Evolutionary conservation across 2,113 vertebrate genomes (phyloP).

Genomic region (Entosphenus tridentatus): DNA sequence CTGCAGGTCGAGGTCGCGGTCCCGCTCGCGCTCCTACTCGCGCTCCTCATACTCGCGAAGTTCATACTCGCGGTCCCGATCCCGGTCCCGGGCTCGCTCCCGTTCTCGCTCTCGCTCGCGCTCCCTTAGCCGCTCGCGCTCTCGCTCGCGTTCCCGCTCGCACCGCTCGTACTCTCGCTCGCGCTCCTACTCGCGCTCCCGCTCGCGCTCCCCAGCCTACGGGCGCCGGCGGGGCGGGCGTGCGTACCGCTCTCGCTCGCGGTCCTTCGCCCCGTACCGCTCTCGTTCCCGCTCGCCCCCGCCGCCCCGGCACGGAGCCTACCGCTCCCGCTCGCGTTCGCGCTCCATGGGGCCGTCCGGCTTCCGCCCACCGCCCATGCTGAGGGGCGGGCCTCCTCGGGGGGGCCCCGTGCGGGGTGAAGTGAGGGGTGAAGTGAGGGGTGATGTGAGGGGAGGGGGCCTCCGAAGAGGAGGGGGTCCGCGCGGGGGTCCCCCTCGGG

Average conservation of each 20-base stretch:
- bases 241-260: neutral
- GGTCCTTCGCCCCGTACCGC: constrained; percentile 8
- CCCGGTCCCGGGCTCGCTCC: constrained; percentile 60
- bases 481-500: neutral
- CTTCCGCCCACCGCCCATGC: too few relatives aligned
- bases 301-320: too few relatives aligned
- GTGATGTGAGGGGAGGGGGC: too few relatives aligned
- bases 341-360: too few relatives aligned
- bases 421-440: too few relatives aligned
- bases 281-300: constrained; percentile 39
- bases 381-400: too few relatives aligned
- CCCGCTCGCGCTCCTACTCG: constrained; percentile 52
- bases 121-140: constrained; percentile 60
- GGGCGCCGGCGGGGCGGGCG: constrained; percentile 13
- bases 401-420: too few relatives aligned
- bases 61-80: constrained; percentile 41
- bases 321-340: too few relatives aligned
- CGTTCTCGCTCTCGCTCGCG: constrained; percentile 53
- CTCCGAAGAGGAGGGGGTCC: too few relatives aligned
- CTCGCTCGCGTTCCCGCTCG: constrained; percentile 48
- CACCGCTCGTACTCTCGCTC: constrained; percentile 42
- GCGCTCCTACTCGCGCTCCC: constrained; percentile 50
- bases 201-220: constrained; percentile 53
- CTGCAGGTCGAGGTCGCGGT: constrained; percentile 58
- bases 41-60: constrained; percentile 36